phyloP scores from a whole-genome alignment of 2,113 vertebrate species.

The Hepsetus odoe region DNA sequence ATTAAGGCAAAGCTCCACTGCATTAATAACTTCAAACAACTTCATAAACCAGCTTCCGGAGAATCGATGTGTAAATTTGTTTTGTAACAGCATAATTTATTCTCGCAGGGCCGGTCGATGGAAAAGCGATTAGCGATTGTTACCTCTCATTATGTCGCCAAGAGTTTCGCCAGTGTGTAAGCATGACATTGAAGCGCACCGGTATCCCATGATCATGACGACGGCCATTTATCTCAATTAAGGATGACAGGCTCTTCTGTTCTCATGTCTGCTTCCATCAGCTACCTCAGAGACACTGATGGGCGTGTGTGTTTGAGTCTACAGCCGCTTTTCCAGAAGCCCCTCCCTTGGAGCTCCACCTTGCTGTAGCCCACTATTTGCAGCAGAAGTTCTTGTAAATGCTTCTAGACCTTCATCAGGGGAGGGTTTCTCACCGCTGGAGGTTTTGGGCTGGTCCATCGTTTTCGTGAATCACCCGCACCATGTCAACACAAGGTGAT shows the following conservation, averaged over 20 bases:
- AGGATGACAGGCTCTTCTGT: constrained; percentile 70
- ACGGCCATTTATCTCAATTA: constrained; percentile 77
- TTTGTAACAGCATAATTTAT: constrained; percentile 13
- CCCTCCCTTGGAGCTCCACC: background rate
- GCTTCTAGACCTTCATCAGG: too few relatives aligned
- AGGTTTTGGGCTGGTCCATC: too few relatives aligned
- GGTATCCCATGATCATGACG: constrained; percentile 67
- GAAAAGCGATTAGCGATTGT: constrained; percentile 37
- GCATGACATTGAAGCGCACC: constrained; percentile 64
- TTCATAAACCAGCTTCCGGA: background rate
- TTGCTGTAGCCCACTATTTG: background rate
- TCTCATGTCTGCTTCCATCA: constrained; percentile 69
- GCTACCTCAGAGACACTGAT: background rate
- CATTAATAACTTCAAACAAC: constrained; percentile 31
- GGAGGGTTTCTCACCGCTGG: too few relatives aligned
- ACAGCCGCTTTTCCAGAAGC: background rate
- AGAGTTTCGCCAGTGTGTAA: constrained; percentile 44
- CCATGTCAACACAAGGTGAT: too few relatives aligned
- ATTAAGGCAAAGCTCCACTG: too few relatives aligned
- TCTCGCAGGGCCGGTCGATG: background rate
- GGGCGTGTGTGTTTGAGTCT: constrained; percentile 22
- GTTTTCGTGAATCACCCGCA: too few relatives aligned
- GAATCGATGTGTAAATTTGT: constrained; percentile 12
- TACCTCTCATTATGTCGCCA: constrained; percentile 33
- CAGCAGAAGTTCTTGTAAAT: background rate